Evolutionary conservation across 2,888 invertebrate species (phyloP), one percentile per base, ranked within the genome.

Genomic region (Tetropium fuscum): DNA sequence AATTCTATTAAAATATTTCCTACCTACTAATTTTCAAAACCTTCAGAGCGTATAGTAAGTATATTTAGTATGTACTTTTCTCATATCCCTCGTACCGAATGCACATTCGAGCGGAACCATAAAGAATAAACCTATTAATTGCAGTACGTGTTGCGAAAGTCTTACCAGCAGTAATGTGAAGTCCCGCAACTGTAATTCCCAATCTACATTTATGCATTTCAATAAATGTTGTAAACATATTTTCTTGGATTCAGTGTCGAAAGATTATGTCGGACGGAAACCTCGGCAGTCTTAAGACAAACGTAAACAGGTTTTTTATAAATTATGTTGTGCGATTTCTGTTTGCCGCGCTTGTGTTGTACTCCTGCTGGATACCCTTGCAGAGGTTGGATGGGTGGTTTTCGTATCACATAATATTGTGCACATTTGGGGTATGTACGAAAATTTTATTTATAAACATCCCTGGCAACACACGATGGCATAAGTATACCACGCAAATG

Each of bases 391-490:
- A 67, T 53, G 73, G 72, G 27, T 76, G 75, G 75, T 76, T 76
- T 48, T 70, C 78, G 1, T 78, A 76, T 74, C 80, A 80, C 63
- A 76, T 79, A 2, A 76, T 78, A 54, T 69, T 80, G 22, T 78
- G 76, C 44, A 79, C 80, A 11, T 61, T 78, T 45, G 80, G 79
- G 63, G 80, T 80, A 71, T 78, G 78, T 74, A n/a, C n/a, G n/a
- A n/a, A n/a, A n/a, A n/a, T n/a, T n/a, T n/a, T n/a, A n/a, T n/a
- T n/a, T n/a, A n/a, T n/a, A n/a, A n/a, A n/a, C n/a, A n/a, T n/a
- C n/a, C n/a, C n/a, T n/a, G n/a, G n/a, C n/a, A n/a, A n/a, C n/a
- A n/a, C n/a, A n/a, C n/a, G n/a, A n/a, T n/a, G n/a, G n/a, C n/a
- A n/a, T n/a, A n/a, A n/a, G n/a, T n/a, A n/a, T n/a, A n/a, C n/a